Evolutionary conservation across 2,888 invertebrate genomes (phyloP).

Genomic region (Tholera decimalis): DNA sequence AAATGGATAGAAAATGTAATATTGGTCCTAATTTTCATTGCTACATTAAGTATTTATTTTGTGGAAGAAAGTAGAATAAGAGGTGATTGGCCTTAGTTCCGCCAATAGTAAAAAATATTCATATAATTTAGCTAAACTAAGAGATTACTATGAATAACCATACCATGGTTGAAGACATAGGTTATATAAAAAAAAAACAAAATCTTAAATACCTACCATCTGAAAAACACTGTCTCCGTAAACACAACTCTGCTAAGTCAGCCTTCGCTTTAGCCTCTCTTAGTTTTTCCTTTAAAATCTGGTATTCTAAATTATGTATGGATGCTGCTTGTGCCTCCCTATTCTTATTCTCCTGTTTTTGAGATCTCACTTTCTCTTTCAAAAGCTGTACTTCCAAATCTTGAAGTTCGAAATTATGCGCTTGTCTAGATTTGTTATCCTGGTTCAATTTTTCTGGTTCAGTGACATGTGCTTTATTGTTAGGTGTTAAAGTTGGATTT

Average conservation of each 20-base stretch:
- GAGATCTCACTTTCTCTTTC: conserved; percentile 38
- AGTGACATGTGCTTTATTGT: not conserved
- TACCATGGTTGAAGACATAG: no score
- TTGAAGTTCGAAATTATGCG: conserved; percentile 16
- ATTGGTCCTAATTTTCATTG: not conserved
- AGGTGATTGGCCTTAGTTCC: no score
- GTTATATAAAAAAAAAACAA: not conserved
- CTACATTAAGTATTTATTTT: no score
- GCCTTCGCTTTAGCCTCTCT: conserved; percentile 50
- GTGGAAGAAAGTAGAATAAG: no score
- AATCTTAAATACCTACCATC: not conserved
- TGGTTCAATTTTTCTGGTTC: not conserved
- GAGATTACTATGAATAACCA: no score
- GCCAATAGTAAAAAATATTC: no score
- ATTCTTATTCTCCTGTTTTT: conserved; percentile 16
- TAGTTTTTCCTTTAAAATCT: conserved; percentile 35
- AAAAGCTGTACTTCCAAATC: conserved; percentile 27
- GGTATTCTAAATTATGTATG: conserved; percentile 29
- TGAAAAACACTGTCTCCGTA: conserved; percentile 31
- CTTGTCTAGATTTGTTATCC: not conserved
- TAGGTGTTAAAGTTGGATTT: not conserved
- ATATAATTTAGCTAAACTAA: no score
- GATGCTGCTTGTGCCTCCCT: conserved; percentile 8
- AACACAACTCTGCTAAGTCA: conserved; percentile 36
- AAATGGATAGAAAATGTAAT: not conserved